phyloP scores from a whole-genome alignment of 2,113 vertebrate species.

The Piaya cayana region DNA sequence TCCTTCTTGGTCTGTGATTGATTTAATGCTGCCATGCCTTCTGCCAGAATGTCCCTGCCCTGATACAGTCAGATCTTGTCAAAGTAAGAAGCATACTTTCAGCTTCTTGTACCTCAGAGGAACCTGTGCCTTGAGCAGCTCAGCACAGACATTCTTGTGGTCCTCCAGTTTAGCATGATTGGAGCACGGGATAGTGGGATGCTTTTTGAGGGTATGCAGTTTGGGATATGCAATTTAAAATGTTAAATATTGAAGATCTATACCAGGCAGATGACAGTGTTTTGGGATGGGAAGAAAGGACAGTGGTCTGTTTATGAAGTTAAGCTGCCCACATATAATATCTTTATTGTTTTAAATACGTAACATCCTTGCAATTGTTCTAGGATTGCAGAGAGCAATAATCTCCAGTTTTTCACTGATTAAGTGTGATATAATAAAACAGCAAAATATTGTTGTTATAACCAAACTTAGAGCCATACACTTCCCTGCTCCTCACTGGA shows the following conservation, averaged over 20 bases:
- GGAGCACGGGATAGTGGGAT: background rate
- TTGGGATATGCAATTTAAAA: background rate
- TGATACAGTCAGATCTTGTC: background rate
- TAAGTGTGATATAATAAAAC: background rate
- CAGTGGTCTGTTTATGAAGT: background rate
- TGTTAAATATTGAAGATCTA: background rate
- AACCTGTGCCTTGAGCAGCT: background rate
- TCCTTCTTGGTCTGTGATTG: background rate
- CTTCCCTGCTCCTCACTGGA: background rate
- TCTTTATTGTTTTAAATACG: background rate
- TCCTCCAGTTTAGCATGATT: background rate
- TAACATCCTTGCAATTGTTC: background rate
- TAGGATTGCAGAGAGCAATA: background rate
- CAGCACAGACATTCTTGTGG: background rate
- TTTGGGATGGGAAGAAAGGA: background rate
- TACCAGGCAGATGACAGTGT: background rate
- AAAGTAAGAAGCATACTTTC: background rate
- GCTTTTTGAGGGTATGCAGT: background rate
- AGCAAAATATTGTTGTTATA: background rate
- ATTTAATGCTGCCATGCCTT: background rate
- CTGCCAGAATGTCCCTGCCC: background rate
- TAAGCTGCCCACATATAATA: background rate
- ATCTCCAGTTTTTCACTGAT: background rate
- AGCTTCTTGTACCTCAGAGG: background rate
- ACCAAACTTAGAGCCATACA: background rate